Base-by-base conservation (phyloP, 2,113 vertebrate species). In the Pungitius pungitius region DNA sequence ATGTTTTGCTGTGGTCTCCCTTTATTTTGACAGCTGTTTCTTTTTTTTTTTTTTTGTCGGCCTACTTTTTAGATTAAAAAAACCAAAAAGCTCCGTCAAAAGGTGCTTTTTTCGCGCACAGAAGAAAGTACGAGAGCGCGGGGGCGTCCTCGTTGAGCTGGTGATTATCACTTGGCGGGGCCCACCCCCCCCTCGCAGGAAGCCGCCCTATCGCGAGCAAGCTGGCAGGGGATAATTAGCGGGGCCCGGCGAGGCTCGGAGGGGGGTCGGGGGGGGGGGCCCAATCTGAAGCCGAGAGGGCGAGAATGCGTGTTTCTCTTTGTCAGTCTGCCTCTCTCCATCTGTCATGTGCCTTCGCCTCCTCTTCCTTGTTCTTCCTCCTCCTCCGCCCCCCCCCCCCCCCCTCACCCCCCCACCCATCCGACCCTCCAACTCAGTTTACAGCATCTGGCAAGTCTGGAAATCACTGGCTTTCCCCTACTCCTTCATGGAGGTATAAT, bases 401-500 rank as follows among this genome's bases (percentile, higher is more conserved):
- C 20, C 3, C 13, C 1, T 12, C 39, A 12, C 17, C 43, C 17
- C 17, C 6, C 6, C 49, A 26, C 27, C 15, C 26, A 17, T n/a
- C n/a, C 33, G 15, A 47, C n/a, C 47, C 49, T 43, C 63, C 68
- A 55, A 59, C 80, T 45, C 60, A 72, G 83, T 63, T 82, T 67
- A 64, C 77, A 58, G 82, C 83, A 82, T 85, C 80, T 85, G 81
- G 75, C 84, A 59, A 63, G 86, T 83, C 75, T 86, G 80, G 80
- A 89, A 87, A 87, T 80, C 84, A 80, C 85, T 78, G 83, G 71
- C 77, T 79, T 67, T 68, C 83, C 81, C 56, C 64, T 45, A 73
- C 82, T 85, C 83, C 80, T 90, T 84, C 85, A 84, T 75, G 88
- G 85, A 91, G 89, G 90, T 87, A 85, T 90, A 92, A 90, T 91